Conservation (phyloP, 2,113 vertebrate genomes). For the Stictonetta naevosa region DNA sequence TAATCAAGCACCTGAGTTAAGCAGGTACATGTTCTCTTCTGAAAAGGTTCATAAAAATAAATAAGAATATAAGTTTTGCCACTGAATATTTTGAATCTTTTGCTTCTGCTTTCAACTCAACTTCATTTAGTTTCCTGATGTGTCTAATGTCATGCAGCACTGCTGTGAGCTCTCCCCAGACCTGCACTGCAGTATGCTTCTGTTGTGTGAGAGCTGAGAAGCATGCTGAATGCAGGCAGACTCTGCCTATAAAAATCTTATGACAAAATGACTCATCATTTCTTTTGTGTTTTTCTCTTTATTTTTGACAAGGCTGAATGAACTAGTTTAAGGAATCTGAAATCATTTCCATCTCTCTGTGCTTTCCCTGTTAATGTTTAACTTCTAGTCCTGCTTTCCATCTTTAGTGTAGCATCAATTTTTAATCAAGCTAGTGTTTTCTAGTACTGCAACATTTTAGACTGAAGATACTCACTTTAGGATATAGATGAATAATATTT, state of each 20-base stretch:
- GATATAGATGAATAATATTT: background rate
- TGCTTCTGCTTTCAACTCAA: background rate
- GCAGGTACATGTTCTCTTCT: background rate
- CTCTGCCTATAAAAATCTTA: background rate
- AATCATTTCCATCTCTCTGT: background rate
- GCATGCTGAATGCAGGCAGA: background rate
- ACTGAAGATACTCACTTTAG: background rate
- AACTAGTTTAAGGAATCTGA: background rate
- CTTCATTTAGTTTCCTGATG: background rate
- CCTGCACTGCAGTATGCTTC: background rate
- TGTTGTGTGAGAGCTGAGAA: background rate
- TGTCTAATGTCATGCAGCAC: background rate
- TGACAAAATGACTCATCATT: slow-evolving; percentile 13
- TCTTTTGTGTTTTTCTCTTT: background rate
- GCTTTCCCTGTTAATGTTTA: background rate
- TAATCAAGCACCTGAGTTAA: background rate
- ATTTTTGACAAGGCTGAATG: background rate
- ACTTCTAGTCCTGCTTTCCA: background rate
- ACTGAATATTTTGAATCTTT: background rate
- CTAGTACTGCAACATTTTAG: background rate
- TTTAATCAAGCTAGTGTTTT: background rate
- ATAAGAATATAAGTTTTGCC: background rate
- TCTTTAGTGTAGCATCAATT: background rate
- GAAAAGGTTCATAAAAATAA: background rate
- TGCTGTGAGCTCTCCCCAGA: background rate